Conservation (phyloP, 1,140 invertebrate species). For the Lordiphosa collinella region DNA sequence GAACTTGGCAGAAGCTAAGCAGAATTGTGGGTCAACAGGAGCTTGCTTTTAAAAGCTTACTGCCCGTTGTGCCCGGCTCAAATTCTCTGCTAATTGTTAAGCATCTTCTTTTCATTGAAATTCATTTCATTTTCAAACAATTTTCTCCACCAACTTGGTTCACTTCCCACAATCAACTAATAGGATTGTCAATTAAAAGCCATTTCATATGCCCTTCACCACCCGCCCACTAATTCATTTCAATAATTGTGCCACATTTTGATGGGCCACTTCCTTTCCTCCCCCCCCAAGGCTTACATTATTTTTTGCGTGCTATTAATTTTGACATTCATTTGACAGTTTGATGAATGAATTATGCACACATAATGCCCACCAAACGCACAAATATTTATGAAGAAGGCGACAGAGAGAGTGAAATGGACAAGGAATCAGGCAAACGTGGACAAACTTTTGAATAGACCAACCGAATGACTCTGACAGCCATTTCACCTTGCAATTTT, state of each 20-base stretch:
- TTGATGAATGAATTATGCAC: slow-evolving; percentile 52
- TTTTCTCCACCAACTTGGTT: no score
- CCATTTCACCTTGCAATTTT: slow-evolving; percentile 33
- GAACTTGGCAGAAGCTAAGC: no score
- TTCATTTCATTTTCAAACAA: no score
- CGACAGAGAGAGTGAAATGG: slow-evolving; percentile 8
- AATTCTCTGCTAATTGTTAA: no score
- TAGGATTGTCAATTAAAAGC: no score
- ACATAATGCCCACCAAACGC: slow-evolving; percentile 38
- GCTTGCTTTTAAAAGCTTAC: no score
- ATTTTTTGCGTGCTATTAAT: slow-evolving; percentile 22
- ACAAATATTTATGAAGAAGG: slow-evolving; percentile 33
- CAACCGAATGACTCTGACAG: slow-evolving; percentile 19
- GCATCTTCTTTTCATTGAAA: no score
- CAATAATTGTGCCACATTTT: slow-evolving; percentile 44
- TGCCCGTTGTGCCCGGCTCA: no score
- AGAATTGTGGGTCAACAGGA: no score
- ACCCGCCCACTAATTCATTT: slow-evolving; percentile 37
- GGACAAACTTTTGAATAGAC: not conserved
- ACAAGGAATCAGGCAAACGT: slow-evolving; percentile 24
- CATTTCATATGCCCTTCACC: not conserved
- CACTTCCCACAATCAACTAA: no score
- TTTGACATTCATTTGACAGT: slow-evolving; percentile 57
- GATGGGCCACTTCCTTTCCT: slow-evolving; percentile 3
- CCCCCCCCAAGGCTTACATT: not conserved